Evolutionary conservation across 2,113 vertebrate species (phyloP).

Genomic region (Ploceus nigricollis): DNA sequence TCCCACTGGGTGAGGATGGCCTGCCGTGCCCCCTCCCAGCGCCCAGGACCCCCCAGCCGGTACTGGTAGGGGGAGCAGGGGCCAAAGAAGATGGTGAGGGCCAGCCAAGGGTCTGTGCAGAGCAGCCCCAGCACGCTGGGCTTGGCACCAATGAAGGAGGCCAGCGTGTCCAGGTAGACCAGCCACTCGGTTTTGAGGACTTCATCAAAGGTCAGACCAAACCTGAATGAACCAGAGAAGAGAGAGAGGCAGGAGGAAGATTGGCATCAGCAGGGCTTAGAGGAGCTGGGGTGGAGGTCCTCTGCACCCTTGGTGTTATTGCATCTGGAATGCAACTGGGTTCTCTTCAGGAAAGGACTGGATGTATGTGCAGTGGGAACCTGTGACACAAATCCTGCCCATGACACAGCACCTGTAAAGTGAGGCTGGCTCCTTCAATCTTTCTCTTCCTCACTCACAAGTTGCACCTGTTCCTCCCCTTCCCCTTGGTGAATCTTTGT

Average conservation of each 20-base stretch:
- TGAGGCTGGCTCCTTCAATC: neutral
- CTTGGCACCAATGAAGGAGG: constrained; percentile 70
- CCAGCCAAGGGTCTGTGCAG: constrained; percentile 77
- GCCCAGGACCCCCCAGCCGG: constrained; percentile 77
- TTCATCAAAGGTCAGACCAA: constrained; percentile 78
- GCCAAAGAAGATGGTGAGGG: constrained; percentile 73
- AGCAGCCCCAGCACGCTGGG: constrained; percentile 75
- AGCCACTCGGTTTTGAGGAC: constrained; percentile 82
- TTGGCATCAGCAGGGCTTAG: neutral
- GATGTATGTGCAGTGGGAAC: neutral
- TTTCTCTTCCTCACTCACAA: neutral
- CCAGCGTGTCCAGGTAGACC: constrained; percentile 80
- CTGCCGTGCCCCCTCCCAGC: constrained; percentile 81
- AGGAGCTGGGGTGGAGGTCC: neutral
- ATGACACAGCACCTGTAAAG: neutral
- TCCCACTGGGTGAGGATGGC: constrained; percentile 87
- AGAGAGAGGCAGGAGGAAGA: neutral
- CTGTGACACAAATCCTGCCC: neutral
- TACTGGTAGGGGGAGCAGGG: constrained; percentile 83
- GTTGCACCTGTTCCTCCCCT: neutral
- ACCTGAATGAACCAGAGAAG: constrained; percentile 68
- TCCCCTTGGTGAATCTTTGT: neutral
- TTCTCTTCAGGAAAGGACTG: neutral
- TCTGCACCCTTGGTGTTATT: rapidly evolving
- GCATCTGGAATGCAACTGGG: rapidly evolving